Conservation (phyloP, 1,140 invertebrate genomes). For the Scaptomyza hsui region DNA sequence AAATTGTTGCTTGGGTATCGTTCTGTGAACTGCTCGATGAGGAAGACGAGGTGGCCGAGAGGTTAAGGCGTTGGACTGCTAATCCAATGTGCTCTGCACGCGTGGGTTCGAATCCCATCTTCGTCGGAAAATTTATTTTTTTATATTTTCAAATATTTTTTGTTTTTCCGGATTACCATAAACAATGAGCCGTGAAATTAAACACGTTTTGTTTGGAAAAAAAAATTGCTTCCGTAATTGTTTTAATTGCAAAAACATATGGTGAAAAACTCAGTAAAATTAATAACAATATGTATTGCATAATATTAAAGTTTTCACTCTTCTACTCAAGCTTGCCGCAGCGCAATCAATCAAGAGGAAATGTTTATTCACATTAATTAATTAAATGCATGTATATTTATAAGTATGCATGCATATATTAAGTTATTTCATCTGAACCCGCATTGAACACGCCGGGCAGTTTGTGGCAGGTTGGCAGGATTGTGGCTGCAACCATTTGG, state of each 20-base stretch:
- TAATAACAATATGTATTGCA: no score
- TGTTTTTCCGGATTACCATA: neutral
- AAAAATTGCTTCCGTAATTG: no score
- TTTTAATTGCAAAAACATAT: no score
- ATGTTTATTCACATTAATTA: neutral
- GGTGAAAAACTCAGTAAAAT: no score
- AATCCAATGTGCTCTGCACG: slow-evolving; percentile 89
- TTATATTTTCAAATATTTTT: slow-evolving; percentile 8
- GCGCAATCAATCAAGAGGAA: neutral
- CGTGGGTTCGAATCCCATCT: slow-evolving; percentile 95
- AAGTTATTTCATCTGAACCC: no score
- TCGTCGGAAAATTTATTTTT: slow-evolving; percentile 86
- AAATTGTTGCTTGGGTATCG: slow-evolving; percentile 1
- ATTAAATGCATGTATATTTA: slow-evolving; percentile 5
- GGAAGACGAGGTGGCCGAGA: slow-evolving; percentile 86
- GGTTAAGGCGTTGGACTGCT: slow-evolving; percentile 96
- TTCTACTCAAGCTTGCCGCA: no score
- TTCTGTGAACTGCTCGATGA: neutral
- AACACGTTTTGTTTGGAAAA: neutral
- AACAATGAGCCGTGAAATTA: slow-evolving; percentile 18
- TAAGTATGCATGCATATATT: neutral
- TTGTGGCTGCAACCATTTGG: slow-evolving; percentile 11
- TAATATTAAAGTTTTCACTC: no score
- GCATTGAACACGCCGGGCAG: neutral
- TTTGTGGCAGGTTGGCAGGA: neutral